phyloP scores from a whole-genome alignment of 2,797 vertebrate species.

The Coracias cyanogaster region DNA sequence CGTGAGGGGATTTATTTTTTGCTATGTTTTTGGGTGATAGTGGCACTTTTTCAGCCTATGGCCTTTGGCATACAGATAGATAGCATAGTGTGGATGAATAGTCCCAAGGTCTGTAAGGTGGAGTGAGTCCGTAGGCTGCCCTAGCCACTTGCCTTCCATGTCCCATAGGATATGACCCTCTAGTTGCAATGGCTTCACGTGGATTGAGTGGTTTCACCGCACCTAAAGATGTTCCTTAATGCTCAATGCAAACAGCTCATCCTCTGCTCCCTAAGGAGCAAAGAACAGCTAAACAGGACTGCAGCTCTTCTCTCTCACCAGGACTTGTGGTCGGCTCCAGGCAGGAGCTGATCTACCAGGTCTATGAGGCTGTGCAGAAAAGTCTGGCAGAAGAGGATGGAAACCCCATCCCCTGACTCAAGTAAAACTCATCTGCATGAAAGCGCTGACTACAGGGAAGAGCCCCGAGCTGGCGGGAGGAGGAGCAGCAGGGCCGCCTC shows the following conservation, averaged over 20 bases:
- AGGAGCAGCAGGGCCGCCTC: neutral
- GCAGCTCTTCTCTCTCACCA: neutral
- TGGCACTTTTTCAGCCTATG: neutral
- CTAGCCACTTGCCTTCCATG: neutral
- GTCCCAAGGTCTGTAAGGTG: neutral
- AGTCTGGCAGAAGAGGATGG: neutral
- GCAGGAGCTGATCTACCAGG: neutral
- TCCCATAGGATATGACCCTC: neutral
- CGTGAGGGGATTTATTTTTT: neutral
- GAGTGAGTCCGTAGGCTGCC: neutral
- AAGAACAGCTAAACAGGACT: neutral
- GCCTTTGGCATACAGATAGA: neutral
- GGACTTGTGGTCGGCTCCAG: neutral
- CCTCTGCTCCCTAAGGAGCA: rapidly evolving
- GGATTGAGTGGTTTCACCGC: neutral
- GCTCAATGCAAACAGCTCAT: neutral
- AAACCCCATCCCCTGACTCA: neutral
- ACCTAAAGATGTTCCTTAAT: neutral
- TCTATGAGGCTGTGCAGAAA: neutral
- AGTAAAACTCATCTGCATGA: neutral
- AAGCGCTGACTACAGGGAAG: neutral
- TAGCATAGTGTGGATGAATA: neutral
- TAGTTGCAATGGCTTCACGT: neutral
- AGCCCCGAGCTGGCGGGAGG: neutral
- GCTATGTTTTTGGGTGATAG: neutral